Percentiles rank a stretch among this genome's conserved stretches.
Evolutionary conservation across 2,888 invertebrate species (phyloP).

Genomic region (Drosophila formosana): DNA sequence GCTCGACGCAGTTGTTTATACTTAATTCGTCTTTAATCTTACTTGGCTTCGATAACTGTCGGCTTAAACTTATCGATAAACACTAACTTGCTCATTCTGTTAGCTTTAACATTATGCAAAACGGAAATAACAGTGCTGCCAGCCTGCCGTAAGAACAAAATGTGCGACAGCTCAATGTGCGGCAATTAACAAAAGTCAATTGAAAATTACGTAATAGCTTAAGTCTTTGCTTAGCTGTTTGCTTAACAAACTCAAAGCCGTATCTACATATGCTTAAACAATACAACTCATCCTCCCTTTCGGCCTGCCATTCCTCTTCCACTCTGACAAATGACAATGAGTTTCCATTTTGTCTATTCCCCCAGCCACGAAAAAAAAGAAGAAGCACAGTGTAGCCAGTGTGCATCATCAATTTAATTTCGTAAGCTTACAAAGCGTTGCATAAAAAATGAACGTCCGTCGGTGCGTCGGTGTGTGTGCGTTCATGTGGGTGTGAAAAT

Average conservation of each 20-base stretch:
- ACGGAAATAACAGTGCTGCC: slow-evolving; percentile 1
- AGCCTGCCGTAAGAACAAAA: slow-evolving; percentile 12
- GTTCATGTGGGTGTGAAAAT: slow-evolving; percentile 60
- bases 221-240: slow-evolving; percentile 46
- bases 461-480: slow-evolving; percentile 5
- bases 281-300: slow-evolving; percentile 4
- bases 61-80: slow-evolving; percentile 3
- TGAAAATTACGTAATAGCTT: slow-evolving; percentile 68
- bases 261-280: slow-evolving; percentile 45
- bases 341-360: slow-evolving; percentile 64
- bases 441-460: slow-evolving; percentile 72
- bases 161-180: neutral
- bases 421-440: slow-evolving; percentile 73
- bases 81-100: neutral
- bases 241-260: slow-evolving; percentile 31
- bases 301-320: neutral
- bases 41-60: neutral
- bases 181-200: slow-evolving; percentile 74
- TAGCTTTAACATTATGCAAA: neutral
- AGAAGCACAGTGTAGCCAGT: slow-evolving; percentile 13
- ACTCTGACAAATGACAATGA: slow-evolving; percentile 55
- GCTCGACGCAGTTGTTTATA: slow-evolving; percentile 30
- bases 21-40: slow-evolving; percentile 30
- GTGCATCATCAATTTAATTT: slow-evolving; percentile 77
- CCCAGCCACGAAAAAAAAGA: slow-evolving; percentile 9